Conservation (phyloP, 2,797 vertebrate species). For the Loris lydekkerianus region DNA sequence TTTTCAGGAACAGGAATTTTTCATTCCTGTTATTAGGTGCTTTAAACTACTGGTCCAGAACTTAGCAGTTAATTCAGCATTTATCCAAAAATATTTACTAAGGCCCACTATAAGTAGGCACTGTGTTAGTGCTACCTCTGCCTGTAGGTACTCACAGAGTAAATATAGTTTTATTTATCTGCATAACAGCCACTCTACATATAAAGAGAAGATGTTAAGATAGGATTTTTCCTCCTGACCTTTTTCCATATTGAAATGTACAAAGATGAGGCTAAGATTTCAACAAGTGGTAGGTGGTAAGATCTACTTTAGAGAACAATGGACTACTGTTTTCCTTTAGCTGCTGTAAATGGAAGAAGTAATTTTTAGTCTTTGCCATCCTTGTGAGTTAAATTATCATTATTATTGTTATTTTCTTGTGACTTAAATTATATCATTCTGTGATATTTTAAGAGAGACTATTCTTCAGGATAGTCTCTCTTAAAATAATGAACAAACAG, state of each 20-base stretch:
- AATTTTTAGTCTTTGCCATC: constrained; percentile 57
- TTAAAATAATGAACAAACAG: constrained; percentile 50
- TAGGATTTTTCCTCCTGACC: not conserved
- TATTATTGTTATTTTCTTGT: not conserved
- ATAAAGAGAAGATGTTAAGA: not conserved
- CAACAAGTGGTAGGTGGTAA: constrained; percentile 28
- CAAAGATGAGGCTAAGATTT: constrained; percentile 47
- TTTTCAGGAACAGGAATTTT: constrained; percentile 18
- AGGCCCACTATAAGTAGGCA: not conserved
- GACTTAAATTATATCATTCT: constrained; percentile 43
- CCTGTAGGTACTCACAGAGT: not conserved
- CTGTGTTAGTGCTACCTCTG: not conserved
- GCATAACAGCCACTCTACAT: not conserved
- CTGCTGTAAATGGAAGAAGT: not conserved
- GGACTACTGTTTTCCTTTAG: constrained; percentile 26
- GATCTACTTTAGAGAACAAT: constrained; percentile 43
- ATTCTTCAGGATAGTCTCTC: constrained; percentile 19
- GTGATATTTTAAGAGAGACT: not conserved
- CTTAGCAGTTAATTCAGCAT: constrained; percentile 28
- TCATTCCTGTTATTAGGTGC: not conserved
- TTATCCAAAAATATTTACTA: not conserved
- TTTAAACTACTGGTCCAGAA: constrained; percentile 6
- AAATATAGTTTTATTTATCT: not conserved
- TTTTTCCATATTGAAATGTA: not conserved
- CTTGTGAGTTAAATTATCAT: constrained; percentile 27